Evolutionary conservation across 2,888 invertebrate species (phyloP), one percentile per base, ranked within the genome.

Genomic region (Brachyptera putata): DNA sequence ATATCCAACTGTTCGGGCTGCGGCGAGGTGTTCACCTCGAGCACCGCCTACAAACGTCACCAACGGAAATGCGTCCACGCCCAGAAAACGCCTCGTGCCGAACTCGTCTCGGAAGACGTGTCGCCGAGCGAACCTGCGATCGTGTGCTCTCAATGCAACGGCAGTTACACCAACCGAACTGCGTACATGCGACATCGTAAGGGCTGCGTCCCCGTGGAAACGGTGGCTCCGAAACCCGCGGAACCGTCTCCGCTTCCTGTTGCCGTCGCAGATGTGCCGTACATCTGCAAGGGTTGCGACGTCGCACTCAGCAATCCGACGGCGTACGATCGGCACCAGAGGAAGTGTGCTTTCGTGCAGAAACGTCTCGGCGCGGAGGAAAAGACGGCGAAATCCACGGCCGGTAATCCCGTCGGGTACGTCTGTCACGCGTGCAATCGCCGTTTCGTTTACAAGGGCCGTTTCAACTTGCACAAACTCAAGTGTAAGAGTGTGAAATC

Each of bases 111-210:
- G 7, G 30, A 30, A 30, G n/a, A n/a, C n/a, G n/a, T n/a, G n/a
- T n/a, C n/a, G n/a, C n/a, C n/a, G n/a, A n/a, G n/a, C 41, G 4
- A 3, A 2, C 41, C 41, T 1, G 5, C 24, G 3, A 46, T 46
- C 24, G 24, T 22, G 1, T 46, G 46, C 24, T 46, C 46, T 21
- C 21, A 24, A 7, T 46, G 46, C 24, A n/a, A 7, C 3, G 46
- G 24, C 5, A 7, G 21, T 2, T 46, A 13, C 46, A 24, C 11
- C 2, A 46, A 46, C 46, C 46, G 46, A 21, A 46, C 46, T 3
- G 46, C 24, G 24, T 46, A 46, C 46, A 46, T 46, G 46, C 22
- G 46, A 2, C 46, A 46, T 13, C 46, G 46, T 22, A 46, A 46
- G 46, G 1, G 4, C 2, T 46, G 46, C 24, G 30, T 30, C 30